A percentile compares a stretch with the other conserved stretches of the same genome.
phyloP scores from a whole-genome alignment of 2,888 invertebrate genomes.

The Acronicta psi region DNA sequence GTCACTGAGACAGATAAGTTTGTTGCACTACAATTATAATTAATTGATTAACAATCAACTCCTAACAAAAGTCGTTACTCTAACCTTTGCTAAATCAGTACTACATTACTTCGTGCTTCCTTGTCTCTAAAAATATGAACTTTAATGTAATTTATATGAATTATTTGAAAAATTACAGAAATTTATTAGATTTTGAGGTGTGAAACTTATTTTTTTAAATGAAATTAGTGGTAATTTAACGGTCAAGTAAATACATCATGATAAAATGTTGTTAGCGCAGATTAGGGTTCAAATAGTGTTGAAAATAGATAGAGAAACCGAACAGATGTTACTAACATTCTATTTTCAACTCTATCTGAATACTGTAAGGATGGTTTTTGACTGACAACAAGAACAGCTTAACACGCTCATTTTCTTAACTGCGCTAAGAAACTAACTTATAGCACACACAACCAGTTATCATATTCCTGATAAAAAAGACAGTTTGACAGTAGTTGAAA shows the following conservation, averaged over 20 bases:
- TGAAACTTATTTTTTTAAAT: not conserved
- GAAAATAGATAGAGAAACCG: too few species aligned
- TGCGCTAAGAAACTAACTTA: too few species aligned
- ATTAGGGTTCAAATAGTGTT: too few species aligned
- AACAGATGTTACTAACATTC: too few species aligned
- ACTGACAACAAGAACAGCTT: too few species aligned
- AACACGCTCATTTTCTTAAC: too few species aligned
- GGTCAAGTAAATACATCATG: too few species aligned
- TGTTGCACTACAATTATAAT: constrained; percentile 16
- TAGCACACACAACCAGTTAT: not conserved
- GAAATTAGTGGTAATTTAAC: not conserved
- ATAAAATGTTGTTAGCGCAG: too few species aligned
- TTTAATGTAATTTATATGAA: constrained; percentile 18
- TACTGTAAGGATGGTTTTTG: too few species aligned
- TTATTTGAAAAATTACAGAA: not conserved
- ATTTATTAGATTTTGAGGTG: constrained; percentile 2
- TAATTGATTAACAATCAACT: constrained; percentile 37
- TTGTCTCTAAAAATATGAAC: constrained; percentile 39
- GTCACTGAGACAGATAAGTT: too few species aligned
- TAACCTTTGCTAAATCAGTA: constrained; percentile 29
- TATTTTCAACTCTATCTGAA: too few species aligned
- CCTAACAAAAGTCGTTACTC: constrained; percentile 41
- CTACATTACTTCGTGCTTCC: constrained; percentile 24
- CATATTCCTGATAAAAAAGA: not conserved
- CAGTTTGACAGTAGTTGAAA: not conserved